Evolutionary conservation across 1,140 invertebrate species (phyloP), one percentile per base, ranked within the genome.

Genomic region (Anastatus disparis): DNA sequence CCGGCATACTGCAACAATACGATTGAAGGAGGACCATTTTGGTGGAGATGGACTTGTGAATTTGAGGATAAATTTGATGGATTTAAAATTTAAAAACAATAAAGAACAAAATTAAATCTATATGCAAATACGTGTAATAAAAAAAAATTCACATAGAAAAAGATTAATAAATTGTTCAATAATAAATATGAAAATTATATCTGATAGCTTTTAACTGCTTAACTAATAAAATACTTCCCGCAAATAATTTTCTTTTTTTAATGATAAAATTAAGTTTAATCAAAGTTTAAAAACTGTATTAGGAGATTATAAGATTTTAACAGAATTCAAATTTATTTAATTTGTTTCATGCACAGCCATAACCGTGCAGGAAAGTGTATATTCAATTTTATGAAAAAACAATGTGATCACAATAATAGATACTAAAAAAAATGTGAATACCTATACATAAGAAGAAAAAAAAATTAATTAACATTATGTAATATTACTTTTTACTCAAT

Each of bases 1-100:
- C 63, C 46, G 48, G 55, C 56, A 58, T 46, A 79, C 81, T 84
- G 81, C 73, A 84, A 82, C 75, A 79, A 80, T 76, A 77, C 67
- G 68, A 79, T 77, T 81, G 38, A 77, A 72, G 62, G 66, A 72
- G 69, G 40, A 35, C 10, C 61, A 65, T 72, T 73, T n/a, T n/a
- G n/a, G n/a, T n/a, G n/a, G n/a, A n/a, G 62, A 64, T 74, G 64
- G 31, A 35, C 10, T 35, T 35, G 31, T 35, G 31, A 10, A 35
- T n/a, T n/a, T n/a, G n/a, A n/a, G n/a, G n/a, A n/a, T n/a, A n/a
- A n/a, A n/a, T n/a, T n/a, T n/a, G n/a, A 44, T 64, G 48, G 44
- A 46, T 22, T 69, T 40, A 26, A 58, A 63, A 61, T 52, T 59
- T 29, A 50, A 59, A 31, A 44, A 35, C 4, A n/a, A 20, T 6